These are phyloP conservation scores for Phrynocephalus forsythii DNA, from an alignment of 2,797 vertebrate species.

Conservation along the genomic window DNA sequence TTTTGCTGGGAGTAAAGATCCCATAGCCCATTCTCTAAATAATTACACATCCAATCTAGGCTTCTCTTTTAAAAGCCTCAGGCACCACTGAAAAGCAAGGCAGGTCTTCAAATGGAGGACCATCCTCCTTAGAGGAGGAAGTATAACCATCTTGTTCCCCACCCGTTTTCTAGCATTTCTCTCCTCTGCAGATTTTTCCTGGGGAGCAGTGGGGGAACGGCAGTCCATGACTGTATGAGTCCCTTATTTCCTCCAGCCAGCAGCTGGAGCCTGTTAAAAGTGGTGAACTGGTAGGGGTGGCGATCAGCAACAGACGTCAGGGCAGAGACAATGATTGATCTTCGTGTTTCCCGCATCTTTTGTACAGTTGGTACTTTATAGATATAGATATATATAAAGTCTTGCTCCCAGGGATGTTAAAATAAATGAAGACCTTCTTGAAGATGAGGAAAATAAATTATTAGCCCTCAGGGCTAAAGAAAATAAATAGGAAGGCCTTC, in stretches of 20 bases:
- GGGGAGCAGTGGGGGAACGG: background rate
- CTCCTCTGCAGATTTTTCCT: background rate
- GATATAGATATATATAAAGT: conserved; percentile 25
- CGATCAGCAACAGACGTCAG: background rate
- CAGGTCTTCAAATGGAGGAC: too few relatives aligned
- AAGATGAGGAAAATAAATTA: conserved; percentile 74
- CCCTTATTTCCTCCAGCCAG: background rate
- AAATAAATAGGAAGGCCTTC: conserved; percentile 73
- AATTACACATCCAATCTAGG: too few relatives aligned
- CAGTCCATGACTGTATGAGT: background rate
- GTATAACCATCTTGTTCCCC: too few relatives aligned
- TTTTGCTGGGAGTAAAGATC: too few relatives aligned
- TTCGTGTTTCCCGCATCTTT: conserved; percentile 23
- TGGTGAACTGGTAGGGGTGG: background rate
- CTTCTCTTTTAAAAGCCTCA: too few relatives aligned
- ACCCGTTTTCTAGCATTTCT: too few relatives aligned
- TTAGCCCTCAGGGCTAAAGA: conserved; percentile 67
- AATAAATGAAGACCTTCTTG: conserved; percentile 77
- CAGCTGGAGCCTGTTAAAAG: background rate
- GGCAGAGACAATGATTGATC: conserved; percentile 34
- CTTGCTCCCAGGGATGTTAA: conserved; percentile 63
- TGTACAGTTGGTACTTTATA: background rate
- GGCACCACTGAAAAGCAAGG: too few relatives aligned
- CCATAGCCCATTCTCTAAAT: too few relatives aligned
- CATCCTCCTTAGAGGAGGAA: too few relatives aligned